Base-by-base conservation (phyloP, 2,797 vertebrate species). In the Harpagifer antarcticus region DNA sequence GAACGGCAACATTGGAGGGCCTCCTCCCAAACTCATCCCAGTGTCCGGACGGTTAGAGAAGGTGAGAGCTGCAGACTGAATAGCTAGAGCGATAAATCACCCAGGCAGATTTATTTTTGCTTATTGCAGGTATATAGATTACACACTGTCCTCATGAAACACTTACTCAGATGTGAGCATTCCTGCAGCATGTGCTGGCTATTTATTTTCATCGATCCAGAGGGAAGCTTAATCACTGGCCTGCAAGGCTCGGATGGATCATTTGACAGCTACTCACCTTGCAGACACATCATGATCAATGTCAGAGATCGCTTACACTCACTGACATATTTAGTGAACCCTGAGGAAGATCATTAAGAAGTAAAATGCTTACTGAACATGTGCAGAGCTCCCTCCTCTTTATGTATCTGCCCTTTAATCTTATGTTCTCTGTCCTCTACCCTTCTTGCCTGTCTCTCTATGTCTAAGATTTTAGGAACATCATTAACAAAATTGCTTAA, bases 11-110 rank as follows among this genome's bases (percentile, higher is more conserved):
- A 96, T 99, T 13, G 96, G 85, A 10, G 97, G 97, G 1, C 98
- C 98, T 0, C 98, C 98, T 5, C 98, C 98, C 1, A 99, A 97
- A 91, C 96, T 99, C n/a, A 88, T 99, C 61, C 98, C 98, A 0
- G 96, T 99, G 76, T 99, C 98, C 0, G 98, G 98, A 86, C 97
- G 96, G 88, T 91, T 99, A 72, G 98, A 99, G 90, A 99, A 99
- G 96, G 98, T 98, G 89, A 86, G 87, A 89, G 58, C 4, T 40
- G 15, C 12, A 9, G n/a, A n/a, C 1, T 12, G 7, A n/a, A 20
- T 27, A 45, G n/a, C n/a, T n/a, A 45, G 9, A 69, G 5, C 0
- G 3, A 33, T 17, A 47, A 15, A 52, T 33, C 0, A 3, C 1
- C 5, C 5, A 1, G 3, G 10, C 6, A 0, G 4, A 67, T 48